phyloP scores from a whole-genome alignment of 2,797 vertebrate species.

The Phoebastria nigripes region DNA sequence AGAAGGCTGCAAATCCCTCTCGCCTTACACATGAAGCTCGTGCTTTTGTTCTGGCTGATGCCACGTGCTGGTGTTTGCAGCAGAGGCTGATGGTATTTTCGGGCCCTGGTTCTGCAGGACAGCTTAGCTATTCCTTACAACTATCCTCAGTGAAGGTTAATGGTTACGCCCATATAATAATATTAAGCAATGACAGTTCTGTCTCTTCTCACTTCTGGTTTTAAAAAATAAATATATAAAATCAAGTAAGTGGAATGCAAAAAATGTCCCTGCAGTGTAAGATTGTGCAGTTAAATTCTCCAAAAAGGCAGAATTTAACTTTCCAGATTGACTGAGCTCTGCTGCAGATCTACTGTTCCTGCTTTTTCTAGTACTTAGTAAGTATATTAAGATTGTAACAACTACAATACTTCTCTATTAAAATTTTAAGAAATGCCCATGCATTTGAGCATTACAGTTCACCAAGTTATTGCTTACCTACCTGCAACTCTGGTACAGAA shows the following conservation, averaged over 20 bases:
- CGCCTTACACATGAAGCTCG: accelerated
- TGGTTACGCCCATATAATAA: not conserved
- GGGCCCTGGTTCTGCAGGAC: not conserved
- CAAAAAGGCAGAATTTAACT: not conserved
- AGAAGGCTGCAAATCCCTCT: not conserved
- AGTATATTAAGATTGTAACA: not conserved
- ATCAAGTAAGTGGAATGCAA: not conserved
- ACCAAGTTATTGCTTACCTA: slow-evolving; percentile 36
- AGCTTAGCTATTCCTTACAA: not conserved
- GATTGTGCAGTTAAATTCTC: not conserved
- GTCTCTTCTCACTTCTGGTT: not conserved
- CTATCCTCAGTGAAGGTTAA: not conserved
- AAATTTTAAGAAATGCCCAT: slow-evolving; percentile 44
- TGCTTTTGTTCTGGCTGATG: not conserved
- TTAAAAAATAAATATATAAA: not conserved
- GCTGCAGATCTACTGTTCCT: not conserved
- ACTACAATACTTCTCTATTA: slow-evolving; percentile 8
- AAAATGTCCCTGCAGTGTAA: not conserved
- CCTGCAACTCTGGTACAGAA: slow-evolving; percentile 41
- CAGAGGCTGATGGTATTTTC: not conserved
- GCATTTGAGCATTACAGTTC: slow-evolving; percentile 1
- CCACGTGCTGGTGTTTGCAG: not conserved
- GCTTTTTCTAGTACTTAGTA: not conserved
- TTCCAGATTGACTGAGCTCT: not conserved
- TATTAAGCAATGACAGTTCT: not conserved